These are phyloP conservation scores for Parauchenoglanis punctatus DNA, from an alignment of 2,797 vertebrate species.

Conservation along the genomic window DNA sequence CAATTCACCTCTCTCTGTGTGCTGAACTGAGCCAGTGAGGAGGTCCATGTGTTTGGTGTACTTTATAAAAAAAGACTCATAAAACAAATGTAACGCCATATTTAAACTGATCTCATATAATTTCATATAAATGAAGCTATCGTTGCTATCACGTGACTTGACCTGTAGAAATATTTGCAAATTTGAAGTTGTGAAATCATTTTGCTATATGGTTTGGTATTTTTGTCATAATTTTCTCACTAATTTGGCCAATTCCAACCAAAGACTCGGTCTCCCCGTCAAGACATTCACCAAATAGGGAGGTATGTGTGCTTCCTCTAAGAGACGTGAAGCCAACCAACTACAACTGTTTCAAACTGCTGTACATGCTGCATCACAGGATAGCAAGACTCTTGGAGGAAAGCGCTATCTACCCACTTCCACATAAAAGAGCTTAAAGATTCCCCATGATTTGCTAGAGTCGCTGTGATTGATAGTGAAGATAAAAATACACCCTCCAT, in stretches of 20 bases:
- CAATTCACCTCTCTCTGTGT: constrained; percentile 28
- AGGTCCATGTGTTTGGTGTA: not conserved
- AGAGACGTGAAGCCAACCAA: not conserved
- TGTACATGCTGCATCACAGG: not conserved
- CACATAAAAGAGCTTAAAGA: not conserved
- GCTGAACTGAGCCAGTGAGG: not conserved
- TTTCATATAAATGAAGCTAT: not conserved
- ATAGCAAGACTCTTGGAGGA: not conserved
- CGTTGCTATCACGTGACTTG: not conserved
- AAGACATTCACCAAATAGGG: not conserved
- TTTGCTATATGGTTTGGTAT: not conserved
- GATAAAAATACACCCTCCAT: not conserved
- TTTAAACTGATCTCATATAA: not conserved
- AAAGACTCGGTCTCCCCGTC: not conserved
- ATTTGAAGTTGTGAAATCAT: not conserved
- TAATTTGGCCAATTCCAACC: not conserved
- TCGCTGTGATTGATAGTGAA: no score
- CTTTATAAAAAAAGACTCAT: not conserved
- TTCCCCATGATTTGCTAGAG: not conserved
- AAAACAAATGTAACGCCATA: not conserved
- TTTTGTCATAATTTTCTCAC: not conserved
- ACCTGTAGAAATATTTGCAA: no score
- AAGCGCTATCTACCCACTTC: not conserved
- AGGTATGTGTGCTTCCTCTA: not conserved
- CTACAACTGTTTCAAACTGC: not conserved